Base-by-base conservation (phyloP, 2,113 vertebrate genomes). In the Apeltes quadracus region DNA sequence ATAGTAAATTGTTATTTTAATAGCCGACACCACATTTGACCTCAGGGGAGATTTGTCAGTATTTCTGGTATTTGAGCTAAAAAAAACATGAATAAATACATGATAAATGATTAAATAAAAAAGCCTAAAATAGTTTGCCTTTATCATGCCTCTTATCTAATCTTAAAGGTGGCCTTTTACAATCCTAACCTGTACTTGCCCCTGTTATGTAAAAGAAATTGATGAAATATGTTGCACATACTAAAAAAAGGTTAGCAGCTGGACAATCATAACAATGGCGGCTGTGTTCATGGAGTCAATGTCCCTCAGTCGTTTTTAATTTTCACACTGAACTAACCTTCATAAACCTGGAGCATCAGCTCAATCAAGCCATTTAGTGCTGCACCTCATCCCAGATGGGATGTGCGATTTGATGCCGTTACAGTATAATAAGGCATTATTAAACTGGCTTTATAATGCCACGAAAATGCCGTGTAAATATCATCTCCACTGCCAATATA, bases 401-500 rank as follows among this genome's bases (percentile, higher is more conserved):
- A 91, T 90, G 84, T 81, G 92, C 72, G 88, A 87, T 89, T 83
- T 82, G 77, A 91, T 82, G 81, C 72, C 41, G 86, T 85, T 91
- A 88, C 84, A 84, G 87, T 89, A 92, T 85, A 92, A 92, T 88
- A 84, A 90, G 82, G 79, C 59, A 64, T 89, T 89, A 93, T 93
- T 93, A 93, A 91, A 91, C 82, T 36, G 46, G 79, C 82, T 91
- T 88, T 90, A 91, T 92, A 93, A 93, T 91, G 92, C 88, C 92
- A 93, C 86, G 88, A 79, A 93, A 94, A 94, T 93, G 91, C 89
- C 92, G 93, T 90, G 91, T 92, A 90, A 87, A 93, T 91, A 92
- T 80, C 82, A 62, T 38, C 62, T 70, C 67, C 69, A 32, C 61
- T 54, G 82, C 75, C 86, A 79, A 88, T 83, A 85, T 73, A 87